Conservation (phyloP, 2,888 invertebrate species). For the Darwinula stevensoni region DNA sequence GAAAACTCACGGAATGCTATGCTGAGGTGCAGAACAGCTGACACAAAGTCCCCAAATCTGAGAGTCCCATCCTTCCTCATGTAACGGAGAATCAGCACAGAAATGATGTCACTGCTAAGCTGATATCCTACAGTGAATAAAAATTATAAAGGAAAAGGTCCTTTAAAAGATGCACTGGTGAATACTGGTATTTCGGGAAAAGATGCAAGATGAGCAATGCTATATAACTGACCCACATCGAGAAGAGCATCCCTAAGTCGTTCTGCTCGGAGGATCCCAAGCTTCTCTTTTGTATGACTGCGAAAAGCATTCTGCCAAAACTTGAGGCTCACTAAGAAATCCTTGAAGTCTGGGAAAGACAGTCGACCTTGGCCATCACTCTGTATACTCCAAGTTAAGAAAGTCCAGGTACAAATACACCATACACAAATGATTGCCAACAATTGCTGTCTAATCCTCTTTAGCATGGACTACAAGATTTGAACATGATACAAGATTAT, state of each 20-base stretch:
- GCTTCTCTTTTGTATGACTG: conserved; percentile 63
- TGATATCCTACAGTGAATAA: conserved; percentile 32
- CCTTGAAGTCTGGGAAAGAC: conserved; percentile 56
- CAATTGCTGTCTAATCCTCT: no score
- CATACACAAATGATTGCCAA: no score
- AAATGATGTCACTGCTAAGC: conserved; percentile 49
- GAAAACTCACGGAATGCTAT: conserved; percentile 66
- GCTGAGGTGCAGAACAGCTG: conserved; percentile 56
- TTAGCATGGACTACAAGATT: no score
- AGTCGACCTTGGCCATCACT: conserved; percentile 46
- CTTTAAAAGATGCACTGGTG: no score
- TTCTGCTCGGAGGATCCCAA: conserved; percentile 61
- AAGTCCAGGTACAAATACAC: no score
- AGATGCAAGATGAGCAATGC: background rate
- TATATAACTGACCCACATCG: conserved; percentile 36
- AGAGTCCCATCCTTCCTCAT: conserved; percentile 78
- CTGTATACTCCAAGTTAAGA: no score
- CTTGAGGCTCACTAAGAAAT: conserved; percentile 65
- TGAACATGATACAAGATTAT: no score
- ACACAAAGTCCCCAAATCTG: conserved; percentile 69
- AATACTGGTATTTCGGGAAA: background rate
- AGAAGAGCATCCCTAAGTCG: conserved; percentile 46
- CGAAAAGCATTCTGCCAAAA: conserved; percentile 72
- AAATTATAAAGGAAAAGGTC: background rate
- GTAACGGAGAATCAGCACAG: conserved; percentile 48